Evolutionary conservation across 2,113 vertebrate species (phyloP).

Genomic region (Bufo gargarizans): DNA sequence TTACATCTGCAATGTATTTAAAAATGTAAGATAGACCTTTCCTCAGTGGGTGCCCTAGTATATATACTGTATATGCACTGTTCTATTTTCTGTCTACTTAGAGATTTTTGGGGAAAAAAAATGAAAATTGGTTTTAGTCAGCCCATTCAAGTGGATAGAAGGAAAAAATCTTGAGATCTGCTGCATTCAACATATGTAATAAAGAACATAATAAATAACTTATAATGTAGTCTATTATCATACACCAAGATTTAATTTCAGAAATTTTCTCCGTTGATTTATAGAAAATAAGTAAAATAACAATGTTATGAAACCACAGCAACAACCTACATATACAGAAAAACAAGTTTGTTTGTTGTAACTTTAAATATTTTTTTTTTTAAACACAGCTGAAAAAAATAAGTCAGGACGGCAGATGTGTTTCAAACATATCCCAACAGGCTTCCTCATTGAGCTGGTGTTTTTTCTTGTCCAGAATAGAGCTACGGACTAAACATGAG

Average conservation of each 20-base stretch:
- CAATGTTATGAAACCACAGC: no score
- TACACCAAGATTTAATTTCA: background rate
- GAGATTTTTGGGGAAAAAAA: background rate
- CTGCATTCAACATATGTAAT: background rate
- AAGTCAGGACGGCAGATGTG: no score
- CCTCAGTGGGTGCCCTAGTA: background rate
- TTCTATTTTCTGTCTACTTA: background rate
- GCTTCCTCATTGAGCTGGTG: no score
- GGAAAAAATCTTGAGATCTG: background rate
- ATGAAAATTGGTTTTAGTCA: no score
- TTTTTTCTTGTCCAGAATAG: no score
- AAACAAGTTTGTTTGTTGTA: no score
- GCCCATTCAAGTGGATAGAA: background rate
- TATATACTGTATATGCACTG: background rate
- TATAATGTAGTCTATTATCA: background rate
- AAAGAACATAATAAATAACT: background rate
- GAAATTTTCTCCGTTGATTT: background rate
- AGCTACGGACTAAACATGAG: background rate
- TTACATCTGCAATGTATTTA: conserved; percentile 21
- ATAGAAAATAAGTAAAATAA: background rate
- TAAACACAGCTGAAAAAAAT: no score
- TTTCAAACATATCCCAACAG: no score
- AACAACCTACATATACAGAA: no score
- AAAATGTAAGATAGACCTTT: conserved; percentile 17
- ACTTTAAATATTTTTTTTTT: no score